Evolutionary conservation across 2,113 vertebrate genomes (phyloP).

Genomic region (Macrotus californicus): DNA sequence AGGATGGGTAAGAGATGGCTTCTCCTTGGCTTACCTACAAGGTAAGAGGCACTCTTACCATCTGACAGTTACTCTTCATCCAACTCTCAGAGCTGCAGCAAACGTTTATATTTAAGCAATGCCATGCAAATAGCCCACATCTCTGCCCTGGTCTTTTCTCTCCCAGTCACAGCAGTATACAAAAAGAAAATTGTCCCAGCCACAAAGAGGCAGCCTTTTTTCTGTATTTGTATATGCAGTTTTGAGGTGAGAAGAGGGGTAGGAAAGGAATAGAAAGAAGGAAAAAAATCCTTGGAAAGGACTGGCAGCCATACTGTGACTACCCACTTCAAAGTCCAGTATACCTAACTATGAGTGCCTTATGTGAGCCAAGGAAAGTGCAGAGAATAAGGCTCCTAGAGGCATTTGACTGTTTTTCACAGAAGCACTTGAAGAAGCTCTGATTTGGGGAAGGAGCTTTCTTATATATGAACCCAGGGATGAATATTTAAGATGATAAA

Average conservation of each 20-base stretch:
- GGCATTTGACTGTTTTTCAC: not conserved
- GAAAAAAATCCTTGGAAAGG: not conserved
- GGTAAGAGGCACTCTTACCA: not conserved
- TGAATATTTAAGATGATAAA: not conserved
- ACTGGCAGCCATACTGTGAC: not conserved
- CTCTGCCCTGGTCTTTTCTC: conserved; percentile 7
- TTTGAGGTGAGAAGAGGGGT: not conserved
- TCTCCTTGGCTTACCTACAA: not conserved
- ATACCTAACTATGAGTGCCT: not conserved
- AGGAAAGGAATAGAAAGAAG: not conserved
- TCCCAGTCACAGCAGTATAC: not conserved
- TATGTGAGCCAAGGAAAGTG: not conserved
- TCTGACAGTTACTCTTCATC: not conserved
- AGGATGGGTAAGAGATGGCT: not conserved
- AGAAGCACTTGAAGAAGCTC: not conserved
- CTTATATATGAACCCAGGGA: not conserved
- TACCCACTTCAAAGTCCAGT: not conserved
- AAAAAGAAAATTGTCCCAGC: not conserved
- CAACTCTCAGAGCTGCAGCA: not conserved
- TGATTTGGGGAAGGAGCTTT: not conserved
- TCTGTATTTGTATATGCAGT: not conserved
- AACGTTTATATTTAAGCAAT: not conserved
- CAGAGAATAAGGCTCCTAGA: not conserved
- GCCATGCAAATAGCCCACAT: not conserved
- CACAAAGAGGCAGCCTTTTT: not conserved